Evolutionary conservation across 2,113 vertebrate genomes (phyloP), one percentile per base, ranked within the genome.

Genomic region (Pluvialis apricaria): DNA sequence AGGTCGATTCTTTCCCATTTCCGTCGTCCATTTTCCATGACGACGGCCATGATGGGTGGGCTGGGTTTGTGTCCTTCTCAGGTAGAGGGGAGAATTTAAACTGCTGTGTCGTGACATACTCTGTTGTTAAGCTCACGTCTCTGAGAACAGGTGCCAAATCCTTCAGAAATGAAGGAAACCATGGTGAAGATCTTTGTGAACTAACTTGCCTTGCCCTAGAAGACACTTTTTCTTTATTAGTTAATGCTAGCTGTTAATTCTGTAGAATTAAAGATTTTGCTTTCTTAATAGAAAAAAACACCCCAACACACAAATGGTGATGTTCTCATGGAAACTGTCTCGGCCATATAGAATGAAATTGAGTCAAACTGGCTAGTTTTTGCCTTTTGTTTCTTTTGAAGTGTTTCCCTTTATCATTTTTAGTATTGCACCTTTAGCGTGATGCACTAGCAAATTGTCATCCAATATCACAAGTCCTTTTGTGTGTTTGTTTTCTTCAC

Each of bases 401-500:
- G 42, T 5, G 8, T 62, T 92, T 60, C 28, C n/a, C n/a, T 32
- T 40, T 45, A 12, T 45, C 14, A 1, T 9, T 9, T 13, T 21
- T 38, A 16, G 17, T 8, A 6, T 29, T 7, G 25, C 51, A 22
- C 62, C 29, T 45, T 49, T 6, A 75, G 18, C 1, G 0, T 26
- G 52, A n/a, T 14, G 29, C 24, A 20, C 34, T 9, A 65, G 44
- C 28, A 44, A 58, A 36, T 2, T 7, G 38, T 36, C 29, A 32
- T 6, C 51, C 28, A 42, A 36, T 16, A n/a, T n/a, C 3, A 1
- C 9, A 38, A 19, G 51, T 66, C 45, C 21, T 60, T 76, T 8
- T 14, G 1, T 0, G 1, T 10, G 14, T 13, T 40, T 82, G 42
- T 38, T 45, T 38, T 7, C 5, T 69, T 52, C 6, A 2, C 19